Evolutionary conservation across 2,113 vertebrate species (phyloP).

Genomic region (Sialia sialis): DNA sequence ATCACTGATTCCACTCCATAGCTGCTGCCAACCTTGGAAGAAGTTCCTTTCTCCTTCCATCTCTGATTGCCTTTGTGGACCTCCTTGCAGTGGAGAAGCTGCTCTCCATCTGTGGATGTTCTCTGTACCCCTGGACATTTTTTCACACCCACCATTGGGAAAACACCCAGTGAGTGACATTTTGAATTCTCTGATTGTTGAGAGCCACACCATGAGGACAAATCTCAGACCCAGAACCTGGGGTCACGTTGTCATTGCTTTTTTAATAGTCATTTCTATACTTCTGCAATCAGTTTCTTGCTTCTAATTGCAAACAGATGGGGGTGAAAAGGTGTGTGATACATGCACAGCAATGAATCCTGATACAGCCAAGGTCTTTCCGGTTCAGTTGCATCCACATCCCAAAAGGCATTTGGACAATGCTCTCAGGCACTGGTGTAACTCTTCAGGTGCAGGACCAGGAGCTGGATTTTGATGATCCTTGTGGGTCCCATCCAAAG

Average conservation of each 20-base stretch:
- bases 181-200: not conserved
- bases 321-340: accelerated
- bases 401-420: not conserved
- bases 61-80: not conserved
- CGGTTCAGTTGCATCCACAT: not conserved
- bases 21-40: not conserved
- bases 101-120: not conserved
- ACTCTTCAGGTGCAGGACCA: not conserved
- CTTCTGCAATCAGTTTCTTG: not conserved
- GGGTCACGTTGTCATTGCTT: not conserved
- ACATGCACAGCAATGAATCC: not conserved
- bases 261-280: not conserved
- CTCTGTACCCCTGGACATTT: not conserved
- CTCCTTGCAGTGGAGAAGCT: not conserved
- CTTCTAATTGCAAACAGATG: not conserved
- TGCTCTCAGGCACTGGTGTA: not conserved
- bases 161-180: not conserved
- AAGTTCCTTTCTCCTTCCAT: not conserved
- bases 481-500: not conserved
- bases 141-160: not conserved
- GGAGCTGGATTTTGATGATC: not conserved
- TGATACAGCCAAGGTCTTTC: not conserved
- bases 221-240: not conserved
- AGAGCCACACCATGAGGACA: not conserved
- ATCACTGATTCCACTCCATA: not conserved